Evolutionary conservation across 2,888 invertebrate species (phyloP).

Genomic region (Heliconius aoede): DNA sequence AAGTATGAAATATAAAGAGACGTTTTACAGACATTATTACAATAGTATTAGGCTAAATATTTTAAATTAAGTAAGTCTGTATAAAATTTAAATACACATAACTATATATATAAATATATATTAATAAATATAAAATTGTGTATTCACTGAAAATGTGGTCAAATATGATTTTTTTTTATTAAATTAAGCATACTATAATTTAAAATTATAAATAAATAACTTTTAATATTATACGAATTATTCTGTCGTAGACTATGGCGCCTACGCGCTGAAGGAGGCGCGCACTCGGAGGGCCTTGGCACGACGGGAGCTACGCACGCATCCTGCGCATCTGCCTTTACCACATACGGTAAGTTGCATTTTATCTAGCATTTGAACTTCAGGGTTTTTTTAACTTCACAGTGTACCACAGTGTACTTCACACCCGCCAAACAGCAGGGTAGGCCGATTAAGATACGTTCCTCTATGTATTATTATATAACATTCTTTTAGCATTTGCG

Average conservation of each 20-base stretch:
- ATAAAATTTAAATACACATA: not conserved
- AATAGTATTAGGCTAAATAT: not conserved
- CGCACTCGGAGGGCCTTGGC: slow-evolving; percentile 71
- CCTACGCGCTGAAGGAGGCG: slow-evolving; percentile 74
- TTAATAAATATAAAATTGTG: not conserved
- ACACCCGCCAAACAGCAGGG: too few relatives aligned
- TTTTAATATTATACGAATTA: not conserved
- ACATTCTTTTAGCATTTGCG: not conserved
- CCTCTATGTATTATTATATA: too few relatives aligned
- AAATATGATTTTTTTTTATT: not conserved
- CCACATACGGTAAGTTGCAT: slow-evolving; percentile 69
- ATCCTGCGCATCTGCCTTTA: slow-evolving; percentile 67
- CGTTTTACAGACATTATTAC: not conserved
- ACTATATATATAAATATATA: not conserved
- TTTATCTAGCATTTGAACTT: not conserved
- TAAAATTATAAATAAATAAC: not conserved
- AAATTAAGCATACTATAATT: not conserved
- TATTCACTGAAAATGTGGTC: not conserved
- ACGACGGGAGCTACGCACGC: slow-evolving; percentile 72
- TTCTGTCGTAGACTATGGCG: slow-evolving; percentile 67
- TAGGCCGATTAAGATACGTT: too few relatives aligned
- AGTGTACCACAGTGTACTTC: too few relatives aligned
- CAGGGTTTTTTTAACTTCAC: too few relatives aligned
- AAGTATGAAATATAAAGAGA: not conserved
- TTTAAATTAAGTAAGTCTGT: not conserved